Conservation (phyloP, 2,113 vertebrate genomes). For the Chloropsis hardwickii region DNA sequence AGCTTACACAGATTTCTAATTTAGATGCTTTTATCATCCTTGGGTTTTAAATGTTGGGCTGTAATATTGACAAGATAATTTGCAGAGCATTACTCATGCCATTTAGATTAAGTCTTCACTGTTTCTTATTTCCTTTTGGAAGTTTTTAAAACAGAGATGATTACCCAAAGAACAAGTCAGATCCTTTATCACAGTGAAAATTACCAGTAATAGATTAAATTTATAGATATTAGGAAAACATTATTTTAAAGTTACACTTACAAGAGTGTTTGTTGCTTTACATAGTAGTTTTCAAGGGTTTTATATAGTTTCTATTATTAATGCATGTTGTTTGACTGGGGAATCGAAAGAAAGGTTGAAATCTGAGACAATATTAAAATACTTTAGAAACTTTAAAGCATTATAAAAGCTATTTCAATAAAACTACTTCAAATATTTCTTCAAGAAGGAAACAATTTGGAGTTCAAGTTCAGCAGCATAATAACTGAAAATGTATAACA, state of each 20-base stretch:
- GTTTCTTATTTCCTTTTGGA: conserved; percentile 21
- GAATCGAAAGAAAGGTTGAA: conserved; percentile 7
- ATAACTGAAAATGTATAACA: conserved; percentile 33
- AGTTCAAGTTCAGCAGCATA: conserved; percentile 54
- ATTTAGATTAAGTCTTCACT: conserved; percentile 6
- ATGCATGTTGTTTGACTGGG: not conserved
- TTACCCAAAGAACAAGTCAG: conserved; percentile 3
- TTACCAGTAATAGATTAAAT: conserved; percentile 12
- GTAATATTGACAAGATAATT: conserved; percentile 36
- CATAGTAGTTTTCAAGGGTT: not conserved
- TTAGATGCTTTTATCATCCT: not conserved
- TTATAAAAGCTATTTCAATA: conserved; percentile 50
- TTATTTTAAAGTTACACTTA: not conserved
- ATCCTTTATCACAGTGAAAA: not conserved
- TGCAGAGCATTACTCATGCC: conserved; percentile 5
- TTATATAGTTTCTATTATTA: conserved; percentile 11
- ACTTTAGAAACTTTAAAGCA: conserved; percentile 39
- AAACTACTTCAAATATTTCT: conserved; percentile 60
- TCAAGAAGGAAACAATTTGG: conserved; percentile 64
- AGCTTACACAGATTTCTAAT: not conserved
- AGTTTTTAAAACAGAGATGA: conserved; percentile 19
- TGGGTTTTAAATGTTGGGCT: not conserved
- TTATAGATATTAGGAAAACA: conserved; percentile 3
- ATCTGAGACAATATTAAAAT: conserved; percentile 44
- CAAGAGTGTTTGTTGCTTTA: not conserved